Percentiles rank a stretch among this genome's conserved stretches.
phyloP scores from a whole-genome alignment of 2,888 invertebrate species.

The Athrips mouffetella region DNA sequence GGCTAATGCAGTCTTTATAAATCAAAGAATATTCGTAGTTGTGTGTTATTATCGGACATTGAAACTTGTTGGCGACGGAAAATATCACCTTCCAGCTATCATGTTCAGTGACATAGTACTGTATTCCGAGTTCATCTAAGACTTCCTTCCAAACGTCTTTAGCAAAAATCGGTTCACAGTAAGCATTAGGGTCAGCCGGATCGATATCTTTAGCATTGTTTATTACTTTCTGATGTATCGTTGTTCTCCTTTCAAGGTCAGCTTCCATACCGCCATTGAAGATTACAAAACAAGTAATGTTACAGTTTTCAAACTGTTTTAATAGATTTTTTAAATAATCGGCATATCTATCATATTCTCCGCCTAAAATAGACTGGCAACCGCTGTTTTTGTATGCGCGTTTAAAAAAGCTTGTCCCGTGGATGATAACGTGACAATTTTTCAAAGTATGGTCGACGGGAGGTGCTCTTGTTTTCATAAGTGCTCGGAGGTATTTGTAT shows the following conservation, averaged over 20 bases:
- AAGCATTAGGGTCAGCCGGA: conserved; percentile 21
- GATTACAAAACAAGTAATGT: conserved; percentile 24
- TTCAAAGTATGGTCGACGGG: conserved; percentile 10
- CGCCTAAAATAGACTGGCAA: conserved; percentile 31
- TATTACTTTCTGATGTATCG: conserved; percentile 26
- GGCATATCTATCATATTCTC: conserved; percentile 27
- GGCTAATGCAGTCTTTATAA: conserved; percentile 16
- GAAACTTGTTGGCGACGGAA: conserved; percentile 27
- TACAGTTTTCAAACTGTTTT: conserved; percentile 16
- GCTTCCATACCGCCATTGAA: conserved; percentile 26
- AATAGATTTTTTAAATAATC: conserved; percentile 19
- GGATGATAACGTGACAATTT: conserved; percentile 24
- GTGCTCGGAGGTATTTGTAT: conserved; percentile 18
- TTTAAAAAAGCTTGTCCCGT: conserved; percentile 25
- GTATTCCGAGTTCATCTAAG: conserved; percentile 31
- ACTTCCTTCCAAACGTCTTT: conserved; percentile 31
- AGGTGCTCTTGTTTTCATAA: conserved; percentile 15
- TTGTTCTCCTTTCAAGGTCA: conserved; percentile 21
- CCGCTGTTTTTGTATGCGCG: conserved; percentile 31
- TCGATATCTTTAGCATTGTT: conserved; percentile 17
- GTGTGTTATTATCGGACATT: conserved; percentile 35
- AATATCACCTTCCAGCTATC: conserved; percentile 30
- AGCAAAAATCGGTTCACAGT: conserved; percentile 26
- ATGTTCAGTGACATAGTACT: conserved; percentile 33
- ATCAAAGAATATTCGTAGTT: conserved; percentile 33